Percentiles rank a stretch among this genome's conserved stretches.
phyloP scores from a whole-genome alignment of 92 coral and sea anemone species.

The Zoanthus sociatus region DNA sequence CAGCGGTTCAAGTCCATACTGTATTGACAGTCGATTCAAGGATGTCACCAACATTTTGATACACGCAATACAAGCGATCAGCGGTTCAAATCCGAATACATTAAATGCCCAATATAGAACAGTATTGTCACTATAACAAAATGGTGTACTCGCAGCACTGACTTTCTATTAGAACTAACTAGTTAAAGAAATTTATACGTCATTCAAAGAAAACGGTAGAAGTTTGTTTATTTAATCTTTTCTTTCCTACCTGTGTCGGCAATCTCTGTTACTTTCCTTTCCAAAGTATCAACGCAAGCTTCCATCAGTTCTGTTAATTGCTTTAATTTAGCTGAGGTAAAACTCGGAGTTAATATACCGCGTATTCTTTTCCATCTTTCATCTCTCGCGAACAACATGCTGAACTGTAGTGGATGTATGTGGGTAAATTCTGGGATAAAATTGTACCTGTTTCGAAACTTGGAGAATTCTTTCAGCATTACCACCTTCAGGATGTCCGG shows the following conservation, averaged over 20 bases:
- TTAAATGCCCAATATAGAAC: too few relatives aligned
- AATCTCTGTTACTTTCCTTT: conserved; percentile 8
- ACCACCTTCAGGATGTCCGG: background rate
- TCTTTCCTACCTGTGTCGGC: conserved; percentile 9
- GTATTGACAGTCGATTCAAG: too few relatives aligned
- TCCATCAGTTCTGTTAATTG: conserved; percentile 14
- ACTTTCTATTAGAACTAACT: too few relatives aligned
- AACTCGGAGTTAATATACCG: background rate
- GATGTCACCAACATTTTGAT: too few relatives aligned
- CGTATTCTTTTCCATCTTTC: conserved; percentile 19
- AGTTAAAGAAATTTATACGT: background rate
- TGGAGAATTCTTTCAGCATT: background rate
- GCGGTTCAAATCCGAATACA: too few relatives aligned
- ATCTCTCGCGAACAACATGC: conserved; percentile 1
- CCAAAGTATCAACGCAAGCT: conserved; percentile 2
- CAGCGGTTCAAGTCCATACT: too few relatives aligned
- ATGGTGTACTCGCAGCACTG: too few relatives aligned
- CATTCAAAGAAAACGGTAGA: background rate
- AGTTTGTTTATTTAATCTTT: background rate
- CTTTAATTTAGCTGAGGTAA: background rate
- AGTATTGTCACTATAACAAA: too few relatives aligned
- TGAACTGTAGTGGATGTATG: background rate
- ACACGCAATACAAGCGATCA: too few relatives aligned
- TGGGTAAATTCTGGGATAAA: background rate
- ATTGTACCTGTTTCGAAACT: background rate